phyloP scores from a whole-genome alignment of 2,888 invertebrate genomes.

The Arctia plantaginis region DNA sequence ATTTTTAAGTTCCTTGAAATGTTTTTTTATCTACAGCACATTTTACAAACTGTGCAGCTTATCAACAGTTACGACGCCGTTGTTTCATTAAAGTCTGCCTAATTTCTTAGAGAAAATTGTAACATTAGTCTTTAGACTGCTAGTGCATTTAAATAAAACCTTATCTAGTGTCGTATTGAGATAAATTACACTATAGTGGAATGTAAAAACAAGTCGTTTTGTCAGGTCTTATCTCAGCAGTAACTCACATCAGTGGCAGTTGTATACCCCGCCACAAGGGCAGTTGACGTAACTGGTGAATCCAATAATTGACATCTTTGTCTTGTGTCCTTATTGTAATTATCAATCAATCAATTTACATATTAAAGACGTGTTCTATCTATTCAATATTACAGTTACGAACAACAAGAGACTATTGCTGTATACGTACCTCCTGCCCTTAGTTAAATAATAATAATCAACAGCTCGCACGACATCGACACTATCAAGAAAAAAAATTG shows the following conservation, averaged over 20 bases:
- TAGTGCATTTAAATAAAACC: neutral
- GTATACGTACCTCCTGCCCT: neutral
- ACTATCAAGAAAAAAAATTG: neutral
- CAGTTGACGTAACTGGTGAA: conserved; percentile 31
- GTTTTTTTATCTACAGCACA: no score
- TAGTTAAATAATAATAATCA: neutral
- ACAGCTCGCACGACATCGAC: no score
- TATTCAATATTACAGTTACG: neutral
- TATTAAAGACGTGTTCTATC: neutral
- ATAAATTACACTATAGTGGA: conserved; percentile 34
- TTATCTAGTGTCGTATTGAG: conserved; percentile 15
- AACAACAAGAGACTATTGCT: neutral
- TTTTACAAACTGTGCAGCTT: no score
- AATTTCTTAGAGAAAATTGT: neutral
- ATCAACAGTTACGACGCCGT: neutral
- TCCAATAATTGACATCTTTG: conserved; percentile 13
- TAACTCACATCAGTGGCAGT: conserved; percentile 32
- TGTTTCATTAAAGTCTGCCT: neutral
- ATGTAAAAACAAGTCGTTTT: conserved; percentile 42
- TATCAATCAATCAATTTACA: conserved; percentile 4
- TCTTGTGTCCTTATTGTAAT: neutral
- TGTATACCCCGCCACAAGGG: conserved; percentile 37
- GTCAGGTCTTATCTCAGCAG: conserved; percentile 41
- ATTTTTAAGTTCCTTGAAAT: no score
- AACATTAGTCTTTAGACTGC: neutral